Conservation (phyloP, 2,888 invertebrate genomes). For the Mactromeris polynyma region DNA sequence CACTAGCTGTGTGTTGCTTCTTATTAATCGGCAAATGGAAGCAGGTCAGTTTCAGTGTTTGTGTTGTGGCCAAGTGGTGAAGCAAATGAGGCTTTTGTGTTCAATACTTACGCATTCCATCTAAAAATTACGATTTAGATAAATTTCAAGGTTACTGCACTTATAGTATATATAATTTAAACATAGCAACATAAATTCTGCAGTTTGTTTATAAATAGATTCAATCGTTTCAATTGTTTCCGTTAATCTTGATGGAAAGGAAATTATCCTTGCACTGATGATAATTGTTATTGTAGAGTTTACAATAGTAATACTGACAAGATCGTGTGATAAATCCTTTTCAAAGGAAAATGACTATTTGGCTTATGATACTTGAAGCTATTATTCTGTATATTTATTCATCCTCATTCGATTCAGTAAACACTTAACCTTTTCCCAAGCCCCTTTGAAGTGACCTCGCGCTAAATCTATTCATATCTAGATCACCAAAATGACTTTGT, state of each 20-base stretch:
- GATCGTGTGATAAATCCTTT: constrained; percentile 1
- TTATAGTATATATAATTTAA: no score
- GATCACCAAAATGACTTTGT: no score
- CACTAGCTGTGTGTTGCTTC: no score
- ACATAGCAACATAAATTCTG: background rate
- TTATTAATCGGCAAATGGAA: no score
- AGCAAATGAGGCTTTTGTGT: no score
- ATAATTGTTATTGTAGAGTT: background rate
- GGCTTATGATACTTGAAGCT: background rate
- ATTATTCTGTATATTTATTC: background rate
- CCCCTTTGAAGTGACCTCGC: background rate
- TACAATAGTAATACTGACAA: background rate
- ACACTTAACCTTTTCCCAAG: background rate
- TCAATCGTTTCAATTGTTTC: background rate
- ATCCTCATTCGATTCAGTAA: background rate
- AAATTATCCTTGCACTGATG: background rate
- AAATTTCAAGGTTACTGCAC: no score
- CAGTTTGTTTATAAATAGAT: background rate
- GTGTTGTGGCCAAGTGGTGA: no score
- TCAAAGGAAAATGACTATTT: background rate
- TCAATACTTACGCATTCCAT: no score
- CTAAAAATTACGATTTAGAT: no score
- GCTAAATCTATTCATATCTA: no score
- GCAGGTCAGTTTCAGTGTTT: no score
- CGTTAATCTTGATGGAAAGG: background rate